Base-by-base conservation (phyloP, 1,140 invertebrate genomes). In the Idris sp. region DNA sequence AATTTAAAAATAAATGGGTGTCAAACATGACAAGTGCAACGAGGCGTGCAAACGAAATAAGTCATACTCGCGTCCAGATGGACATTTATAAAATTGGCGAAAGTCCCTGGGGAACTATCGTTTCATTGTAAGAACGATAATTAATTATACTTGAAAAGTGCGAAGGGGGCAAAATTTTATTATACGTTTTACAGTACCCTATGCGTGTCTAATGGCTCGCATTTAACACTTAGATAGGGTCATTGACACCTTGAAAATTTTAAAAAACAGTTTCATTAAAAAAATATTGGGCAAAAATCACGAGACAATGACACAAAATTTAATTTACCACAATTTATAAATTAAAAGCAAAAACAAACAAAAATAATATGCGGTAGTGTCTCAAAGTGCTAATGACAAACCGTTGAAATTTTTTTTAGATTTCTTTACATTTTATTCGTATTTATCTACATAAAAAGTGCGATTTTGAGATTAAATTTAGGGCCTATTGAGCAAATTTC, bases 91-190 rank as follows among this genome's bases (percentile, higher is more conserved):
- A 48, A 38, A 62, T 49, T 15, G 22, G 22, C 33, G 22, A 48
- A 49, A 48, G 44, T 30, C 56, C 33, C 33, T n/a, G 26, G 58
- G 58, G 43, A 40, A 8, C 33, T 30, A 62, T 62, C 33, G 16
- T 11, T 40, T 41, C 36, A 38, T 62, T 49, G 35, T 49, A 5
- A 11, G 58, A 22, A 36, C 33, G 26, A 35, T 40, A 53, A 65
- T 65, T 65, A 54, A 53, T 53, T 35, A 53, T 48, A 65, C 19
- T 65, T 38, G 41, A 49, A 53, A 53, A 33, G 35, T 44, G 30
- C 30, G 15, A 44, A 44, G 38, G 61, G 61, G 14, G 5, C 13
- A 2, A 46, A 33, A 44, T 15, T 33, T 31, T 11, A 43, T 64
- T 64, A 51, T 46, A 35, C 33, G 38, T 11, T 10, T 5, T 46